Evolutionary conservation across 2,113 vertebrate species (phyloP).

Genomic region (Hystrix cristata): DNA sequence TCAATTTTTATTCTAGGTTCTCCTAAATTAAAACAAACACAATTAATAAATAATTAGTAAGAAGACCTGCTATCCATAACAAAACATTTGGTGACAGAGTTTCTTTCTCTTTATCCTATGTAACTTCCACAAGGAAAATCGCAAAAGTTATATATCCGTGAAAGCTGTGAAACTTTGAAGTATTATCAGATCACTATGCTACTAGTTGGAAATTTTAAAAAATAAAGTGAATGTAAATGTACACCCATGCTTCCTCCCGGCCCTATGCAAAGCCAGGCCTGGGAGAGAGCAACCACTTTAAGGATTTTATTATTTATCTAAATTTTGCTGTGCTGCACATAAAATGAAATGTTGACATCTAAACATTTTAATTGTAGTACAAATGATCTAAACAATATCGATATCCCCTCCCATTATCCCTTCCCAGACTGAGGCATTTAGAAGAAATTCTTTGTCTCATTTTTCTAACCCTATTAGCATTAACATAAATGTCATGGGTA

Average conservation of each 20-base stretch:
- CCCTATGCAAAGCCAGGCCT: not conserved
- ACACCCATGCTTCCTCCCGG: fast-evolving
- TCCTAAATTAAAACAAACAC: not conserved
- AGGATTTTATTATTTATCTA: slow-evolving; percentile 77
- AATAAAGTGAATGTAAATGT: not conserved
- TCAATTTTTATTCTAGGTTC: slow-evolving; percentile 11
- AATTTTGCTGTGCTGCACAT: slow-evolving; percentile 83
- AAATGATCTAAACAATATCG: slow-evolving; percentile 81
- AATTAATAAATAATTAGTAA: not conserved
- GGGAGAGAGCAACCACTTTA: slow-evolving; percentile 38
- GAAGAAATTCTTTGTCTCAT: slow-evolving; percentile 88
- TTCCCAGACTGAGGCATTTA: slow-evolving; percentile 87
- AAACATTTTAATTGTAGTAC: slow-evolving; percentile 87
- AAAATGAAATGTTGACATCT: slow-evolving; percentile 88
- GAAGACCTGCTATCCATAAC: not conserved
- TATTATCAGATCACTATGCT: not conserved
- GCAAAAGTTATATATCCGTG: not conserved
- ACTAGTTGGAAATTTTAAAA: not conserved
- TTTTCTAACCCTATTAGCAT: slow-evolving; percentile 87
- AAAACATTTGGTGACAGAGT: not conserved
- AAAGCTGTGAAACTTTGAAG: slow-evolving; percentile 27
- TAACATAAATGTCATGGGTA: slow-evolving; percentile 86
- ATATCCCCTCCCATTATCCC: slow-evolving; percentile 8
- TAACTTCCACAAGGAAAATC: not conserved
- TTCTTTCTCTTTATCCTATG: not conserved